Evolutionary conservation across 2,113 vertebrate genomes (phyloP), one percentile per base, ranked within the genome.

Genomic region (Thryonomys swinderianus): DNA sequence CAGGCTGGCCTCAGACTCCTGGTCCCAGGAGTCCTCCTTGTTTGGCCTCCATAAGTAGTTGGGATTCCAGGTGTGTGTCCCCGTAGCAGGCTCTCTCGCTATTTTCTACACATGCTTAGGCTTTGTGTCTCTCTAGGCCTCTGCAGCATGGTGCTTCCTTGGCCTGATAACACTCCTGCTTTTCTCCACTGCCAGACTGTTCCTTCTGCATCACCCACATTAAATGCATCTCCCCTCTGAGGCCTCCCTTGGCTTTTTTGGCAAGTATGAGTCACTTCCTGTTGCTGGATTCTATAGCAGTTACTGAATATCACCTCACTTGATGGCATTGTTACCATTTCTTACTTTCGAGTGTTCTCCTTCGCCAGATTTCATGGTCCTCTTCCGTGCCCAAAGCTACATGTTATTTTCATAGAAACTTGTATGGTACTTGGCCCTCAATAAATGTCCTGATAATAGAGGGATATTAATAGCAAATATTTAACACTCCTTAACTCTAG

Each of bases 371-470:
- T 76, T 80, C 91, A 80, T 83, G 69, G 21, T 74, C 57, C 76
- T 92, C 64, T 45, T 88, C 64, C 40, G 51, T 59, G 37, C 74
- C 37, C 71, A 53, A 89, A 97, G 67, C 27, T 55, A 82, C 18
- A 85, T 93, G 64, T 93, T 61, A 93, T 93, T 93, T 96, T 91
- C 81, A 91, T 12, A 88, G 48, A n/a, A 71, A 84, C 85, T 78
- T 27, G 6, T 2, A 9, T 13, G 74, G 32, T 73, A 74, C 51
- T 91, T 95, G 85, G 89, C 48, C 67, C 83, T 69, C 86, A 86
- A 55, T 92, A 91, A 88, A 89, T 91, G 80, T 73, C 85, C 67
- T 86, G 80, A 91, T 89, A 96, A 92, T 90, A 48, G 23, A 92
- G 51, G 61, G 86, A 64, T 86, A 85, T 62, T 94, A 92, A 95